Base-by-base conservation (phyloP, 2,888 invertebrate species). In the Diarsia mendica region DNA sequence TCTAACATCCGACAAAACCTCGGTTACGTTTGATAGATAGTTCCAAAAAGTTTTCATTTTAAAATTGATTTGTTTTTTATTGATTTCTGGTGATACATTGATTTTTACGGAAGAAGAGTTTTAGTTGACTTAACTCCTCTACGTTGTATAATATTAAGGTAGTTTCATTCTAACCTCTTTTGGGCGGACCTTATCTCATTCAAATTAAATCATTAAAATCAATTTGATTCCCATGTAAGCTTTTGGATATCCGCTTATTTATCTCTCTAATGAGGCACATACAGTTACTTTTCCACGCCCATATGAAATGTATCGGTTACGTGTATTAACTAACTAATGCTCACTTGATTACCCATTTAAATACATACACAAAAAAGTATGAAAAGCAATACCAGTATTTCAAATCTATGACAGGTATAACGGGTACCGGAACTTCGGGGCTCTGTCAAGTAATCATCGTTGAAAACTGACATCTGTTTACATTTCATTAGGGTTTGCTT, bases 371-470 rank as follows among this genome's bases (percentile, higher is more conserved):
- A 78, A 82, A 86, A 89, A 89, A 85, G 64, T 80, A 80, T 86
- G 83, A 89, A 90, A 87, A 88, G 83, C 88, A 90, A 90, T 89
- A 86, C 89, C 91, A 91, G 88, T 94, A 93, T 91, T 92, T 94
- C 92, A 94, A 91, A 91, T 88, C 88, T 89, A 90, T 92, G 92
- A 93, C 92, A 92, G 92, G 89, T 90, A 91, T 91, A 93, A 93
- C 91, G 90, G 92, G 91, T 90, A 90, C 87, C 88, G 89, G 89
- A 92, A 92, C 91, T 91, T 92, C 83, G 85, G 82, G 82, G 86
- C 80, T 83, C 85, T 87, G 73, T 85, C 79, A 82, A 79, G 68
- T 80, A 81, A 77, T 80, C 82, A 80, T 73, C 74, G 61, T 78
- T 75, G 80, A 79, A 92, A 90, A 91, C 88, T 86, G 88, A 88